Base-by-base conservation (phyloP, 2,888 invertebrate genomes). In the Dione juno region DNA sequence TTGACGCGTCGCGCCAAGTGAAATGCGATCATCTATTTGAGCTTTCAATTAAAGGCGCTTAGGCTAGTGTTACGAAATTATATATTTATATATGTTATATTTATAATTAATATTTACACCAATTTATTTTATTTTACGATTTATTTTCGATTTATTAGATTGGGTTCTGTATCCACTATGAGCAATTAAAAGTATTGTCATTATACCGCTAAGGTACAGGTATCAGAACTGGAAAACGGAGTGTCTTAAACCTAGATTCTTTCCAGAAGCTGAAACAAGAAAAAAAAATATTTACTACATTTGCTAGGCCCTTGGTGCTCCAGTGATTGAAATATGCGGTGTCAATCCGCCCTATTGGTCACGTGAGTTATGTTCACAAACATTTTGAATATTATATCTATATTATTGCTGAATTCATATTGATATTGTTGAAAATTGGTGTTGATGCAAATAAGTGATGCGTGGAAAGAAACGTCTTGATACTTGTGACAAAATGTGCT, bases 281-380 rank as follows among this genome's bases (percentile, higher is more conserved):
- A 8, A 43, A 48, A 48, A n/a, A n/a, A 3, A 8, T 9, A 1
- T 48, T 9, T 16, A 9, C 28, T 28, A 2, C 9, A 48, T 52
- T 21, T 21, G 10, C 11, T 11, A 5, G 54, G n/a, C 54, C 14
- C 14, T n/a, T 54, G 35, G 9, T 54, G 10, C n/a, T 54, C 35
- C n/a, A 9, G 1, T 37, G 57, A 61, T 59, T 59, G 8, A 28
- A 11, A 40, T n/a, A 43, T n/a, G 65, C 14, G 19, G 37, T 37
- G 50, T 64, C 50, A 64, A 13, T 50, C 59, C 76, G 67, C 73
- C 74, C 74, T 75, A 75, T 77, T 74, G 77, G 67, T 35, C 75
- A 52, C 61, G 54, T 77, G 78, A 79, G 77, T 77, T 76, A 77
- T 76, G 75, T 77, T 66, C 75, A 70, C 74, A 78, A 78, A 76